Percentiles rank a stretch among this genome's conserved stretches.
phyloP scores from a whole-genome alignment of 2,113 vertebrate genomes.

The Pomatostomus ruficeps region DNA sequence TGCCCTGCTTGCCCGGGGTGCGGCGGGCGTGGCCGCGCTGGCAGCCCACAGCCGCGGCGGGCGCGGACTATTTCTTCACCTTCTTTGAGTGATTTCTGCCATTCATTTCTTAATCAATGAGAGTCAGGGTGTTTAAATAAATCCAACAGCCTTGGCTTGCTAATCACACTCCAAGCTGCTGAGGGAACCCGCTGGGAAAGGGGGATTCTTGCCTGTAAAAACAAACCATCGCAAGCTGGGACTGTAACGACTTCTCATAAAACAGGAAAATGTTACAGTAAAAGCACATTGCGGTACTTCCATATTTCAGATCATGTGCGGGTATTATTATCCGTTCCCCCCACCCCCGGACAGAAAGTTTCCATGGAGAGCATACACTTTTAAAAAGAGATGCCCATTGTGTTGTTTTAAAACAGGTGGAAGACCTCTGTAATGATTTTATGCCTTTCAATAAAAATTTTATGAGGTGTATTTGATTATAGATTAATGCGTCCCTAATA shows the following conservation, averaged over 20 bases:
- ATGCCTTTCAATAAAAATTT: slow-evolving; percentile 98
- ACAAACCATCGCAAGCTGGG: slow-evolving; percentile 56
- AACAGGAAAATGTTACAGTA: slow-evolving; percentile 59
- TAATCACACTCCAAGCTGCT: slow-evolving; percentile 49
- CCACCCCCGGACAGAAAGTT: slow-evolving; percentile 12
- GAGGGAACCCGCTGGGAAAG: slow-evolving; percentile 52
- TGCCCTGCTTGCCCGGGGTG: not conserved
- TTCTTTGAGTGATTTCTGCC: slow-evolving; percentile 40
- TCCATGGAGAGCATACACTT: slow-evolving; percentile 1
- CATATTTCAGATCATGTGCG: slow-evolving; percentile 53
- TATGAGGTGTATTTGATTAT: slow-evolving; percentile 99
- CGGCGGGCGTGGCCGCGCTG: slow-evolving; percentile 6
- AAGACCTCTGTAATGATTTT: slow-evolving; percentile 91
- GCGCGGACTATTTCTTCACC: slow-evolving; percentile 80
- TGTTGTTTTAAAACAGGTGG: slow-evolving; percentile 84
- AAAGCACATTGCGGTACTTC: slow-evolving; percentile 59
- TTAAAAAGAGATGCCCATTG: slow-evolving; percentile 43
- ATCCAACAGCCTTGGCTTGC: slow-evolving; percentile 42
- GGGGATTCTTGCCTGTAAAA: slow-evolving; percentile 58
- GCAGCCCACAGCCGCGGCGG: slow-evolving; percentile 2
- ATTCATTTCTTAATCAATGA: slow-evolving; percentile 64
- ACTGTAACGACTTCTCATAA: slow-evolving; percentile 62
- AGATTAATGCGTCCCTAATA: slow-evolving; percentile 94
- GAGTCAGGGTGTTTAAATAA: slow-evolving; percentile 61
- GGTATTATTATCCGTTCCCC: not conserved